These are phyloP conservation scores for Acropora tenuis DNA, from an alignment of 64 coral and sea anemone species.

Conservation along the genomic window DNA sequence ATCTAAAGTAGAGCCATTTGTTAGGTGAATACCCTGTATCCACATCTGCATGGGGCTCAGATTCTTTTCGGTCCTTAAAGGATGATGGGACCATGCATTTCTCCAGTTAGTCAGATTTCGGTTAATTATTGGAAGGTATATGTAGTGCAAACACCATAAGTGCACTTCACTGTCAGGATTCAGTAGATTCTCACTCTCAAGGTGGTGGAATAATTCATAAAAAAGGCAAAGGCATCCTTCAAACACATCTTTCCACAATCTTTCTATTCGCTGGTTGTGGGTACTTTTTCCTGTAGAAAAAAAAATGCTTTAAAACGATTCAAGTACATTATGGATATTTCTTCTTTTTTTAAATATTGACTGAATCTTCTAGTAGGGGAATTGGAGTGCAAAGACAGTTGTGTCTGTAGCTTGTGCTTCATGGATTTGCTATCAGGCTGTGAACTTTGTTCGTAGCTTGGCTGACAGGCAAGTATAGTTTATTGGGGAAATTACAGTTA, in stretches of 20 bases:
- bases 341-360: too few relatives aligned
- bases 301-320: too few relatives aligned
- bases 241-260: conserved; percentile 69
- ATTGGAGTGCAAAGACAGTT: too few relatives aligned
- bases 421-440: too few relatives aligned
- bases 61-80: conserved; percentile 35
- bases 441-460: too few relatives aligned
- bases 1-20: not conserved
- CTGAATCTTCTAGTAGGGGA: too few relatives aligned
- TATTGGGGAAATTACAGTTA: too few relatives aligned
- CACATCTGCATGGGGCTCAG: conserved; percentile 51
- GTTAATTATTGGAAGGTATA: conserved; percentile 55
- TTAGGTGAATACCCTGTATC: conserved; percentile 1
- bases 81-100: conserved; percentile 62
- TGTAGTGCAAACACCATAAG: conserved; percentile 58
- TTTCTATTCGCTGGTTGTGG: conserved; percentile 57
- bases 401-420: too few relatives aligned
- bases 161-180: conserved; percentile 42
- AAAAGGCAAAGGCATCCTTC: conserved; percentile 40
- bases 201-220: conserved; percentile 41
- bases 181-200: conserved; percentile 2
- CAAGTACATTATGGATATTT: too few relatives aligned
- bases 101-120: conserved; percentile 43
- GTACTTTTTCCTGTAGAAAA: conserved; percentile 45
- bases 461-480: too few relatives aligned